Percentiles rank a stretch among this genome's conserved stretches.
phyloP scores from a whole-genome alignment of 2,888 invertebrate genomes.

The Campoplex nolae region DNA sequence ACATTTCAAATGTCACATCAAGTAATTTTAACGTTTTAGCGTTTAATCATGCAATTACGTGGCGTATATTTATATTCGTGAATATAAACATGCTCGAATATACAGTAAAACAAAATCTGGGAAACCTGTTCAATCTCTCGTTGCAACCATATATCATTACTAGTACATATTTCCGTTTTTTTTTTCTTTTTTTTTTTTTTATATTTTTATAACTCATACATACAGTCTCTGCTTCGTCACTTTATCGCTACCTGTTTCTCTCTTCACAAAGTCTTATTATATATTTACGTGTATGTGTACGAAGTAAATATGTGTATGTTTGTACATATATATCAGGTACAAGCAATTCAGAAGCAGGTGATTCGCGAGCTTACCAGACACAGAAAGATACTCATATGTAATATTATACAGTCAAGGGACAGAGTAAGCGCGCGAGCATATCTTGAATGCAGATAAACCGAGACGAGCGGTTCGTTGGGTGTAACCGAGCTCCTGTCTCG shows the following conservation, averaged over 20 bases:
- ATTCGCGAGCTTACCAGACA: slow-evolving; percentile 68
- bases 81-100: background rate
- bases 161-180: background rate
- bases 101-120: background rate
- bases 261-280: background rate
- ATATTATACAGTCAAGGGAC: slow-evolving; percentile 34
- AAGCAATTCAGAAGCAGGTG: slow-evolving; percentile 77
- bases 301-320: background rate
- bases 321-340: slow-evolving; percentile 22
- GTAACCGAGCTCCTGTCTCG: slow-evolving; percentile 65
- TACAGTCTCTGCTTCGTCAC: slow-evolving; percentile 31
- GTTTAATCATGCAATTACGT: background rate
- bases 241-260: slow-evolving; percentile 51
- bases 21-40: background rate
- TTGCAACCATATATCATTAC: slow-evolving; percentile 37
- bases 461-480: slow-evolving; percentile 66
- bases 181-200: no score
- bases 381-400: slow-evolving; percentile 32
- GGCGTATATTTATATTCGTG: background rate
- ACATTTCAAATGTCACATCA: background rate
- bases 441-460: slow-evolving; percentile 70
- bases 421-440: slow-evolving; percentile 52
- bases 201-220: background rate
- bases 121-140: slow-evolving; percentile 23
- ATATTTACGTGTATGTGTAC: background rate